Conservation (phyloP, 2,797 vertebrate genomes). For the Heteromormyrus szaboi region DNA sequence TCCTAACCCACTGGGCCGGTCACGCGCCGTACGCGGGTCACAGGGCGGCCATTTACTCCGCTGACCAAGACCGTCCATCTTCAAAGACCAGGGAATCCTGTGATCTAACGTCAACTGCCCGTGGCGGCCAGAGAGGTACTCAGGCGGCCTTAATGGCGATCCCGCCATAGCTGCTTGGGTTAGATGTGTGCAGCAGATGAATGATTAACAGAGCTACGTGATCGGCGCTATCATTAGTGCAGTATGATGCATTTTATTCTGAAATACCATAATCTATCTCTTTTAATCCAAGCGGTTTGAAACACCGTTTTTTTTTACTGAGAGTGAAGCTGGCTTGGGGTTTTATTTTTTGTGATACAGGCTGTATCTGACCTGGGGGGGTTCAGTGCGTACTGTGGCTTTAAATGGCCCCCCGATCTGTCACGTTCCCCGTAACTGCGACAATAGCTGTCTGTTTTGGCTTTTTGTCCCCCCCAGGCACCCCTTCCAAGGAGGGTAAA, state of each 20-base stretch:
- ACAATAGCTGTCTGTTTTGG: not conserved
- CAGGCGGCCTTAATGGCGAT: not conserved
- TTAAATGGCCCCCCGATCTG: slow-evolving; percentile 51
- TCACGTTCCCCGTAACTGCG: slow-evolving; percentile 54
- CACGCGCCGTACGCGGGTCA: not conserved
- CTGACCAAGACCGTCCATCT: not conserved
- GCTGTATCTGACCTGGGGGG: not conserved
- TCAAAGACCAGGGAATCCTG: not conserved
- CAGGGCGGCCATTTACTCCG: not conserved
- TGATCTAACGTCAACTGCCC: not conserved
- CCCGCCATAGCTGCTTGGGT: not conserved
- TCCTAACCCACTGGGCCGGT: not conserved
- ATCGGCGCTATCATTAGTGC: not conserved
- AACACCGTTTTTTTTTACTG: not conserved
- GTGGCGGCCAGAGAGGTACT: not conserved
- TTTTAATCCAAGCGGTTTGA: not conserved
- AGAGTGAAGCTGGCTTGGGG: not conserved
- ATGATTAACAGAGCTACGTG: not conserved
- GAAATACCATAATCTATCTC: not conserved
- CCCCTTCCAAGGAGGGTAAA: slow-evolving; percentile 53
- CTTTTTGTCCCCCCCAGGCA: not conserved
- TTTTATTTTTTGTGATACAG: not conserved
- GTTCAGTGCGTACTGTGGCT: slow-evolving; percentile 36
- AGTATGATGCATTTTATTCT: not conserved
- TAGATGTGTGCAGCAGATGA: not conserved